Evolutionary conservation across 2,113 vertebrate species (phyloP).

Genomic region (Narcine bancroftii): DNA sequence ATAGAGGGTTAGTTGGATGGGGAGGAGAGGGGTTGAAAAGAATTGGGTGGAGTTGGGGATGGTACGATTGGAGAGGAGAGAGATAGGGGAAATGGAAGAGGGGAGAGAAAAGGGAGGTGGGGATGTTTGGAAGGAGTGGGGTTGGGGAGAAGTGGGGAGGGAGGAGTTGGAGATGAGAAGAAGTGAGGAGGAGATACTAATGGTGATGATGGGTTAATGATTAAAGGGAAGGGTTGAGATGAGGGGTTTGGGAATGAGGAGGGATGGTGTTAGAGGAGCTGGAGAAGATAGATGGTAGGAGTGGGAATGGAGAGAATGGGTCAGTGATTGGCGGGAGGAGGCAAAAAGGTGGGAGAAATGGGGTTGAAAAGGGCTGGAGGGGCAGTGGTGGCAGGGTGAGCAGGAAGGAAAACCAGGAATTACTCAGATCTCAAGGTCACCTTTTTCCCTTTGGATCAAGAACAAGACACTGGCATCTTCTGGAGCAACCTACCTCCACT

Average conservation of each 20-base stretch:
- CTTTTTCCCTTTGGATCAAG: background rate
- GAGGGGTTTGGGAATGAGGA: fast-evolving
- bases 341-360: too few relatives aligned
- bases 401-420: too few relatives aligned
- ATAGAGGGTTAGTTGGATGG: background rate
- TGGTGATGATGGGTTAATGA: too few relatives aligned
- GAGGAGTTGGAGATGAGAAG: too few relatives aligned
- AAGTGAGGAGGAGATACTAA: too few relatives aligned
- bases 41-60: background rate
- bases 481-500: background rate
- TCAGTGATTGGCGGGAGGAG: background rate
- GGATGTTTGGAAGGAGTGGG: too few relatives aligned
- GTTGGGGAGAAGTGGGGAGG: too few relatives aligned
- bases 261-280: background rate
- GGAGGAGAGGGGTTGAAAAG: background rate
- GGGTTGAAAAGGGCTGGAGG: fast-evolving
- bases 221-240: background rate
- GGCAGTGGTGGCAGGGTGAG: fast-evolving
- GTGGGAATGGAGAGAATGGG: background rate
- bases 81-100: background rate
- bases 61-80: background rate
- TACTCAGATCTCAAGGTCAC: background rate
- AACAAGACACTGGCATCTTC: too few relatives aligned
- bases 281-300: background rate
- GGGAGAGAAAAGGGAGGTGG: too few relatives aligned